Evolutionary conservation across 2,797 vertebrate genomes (phyloP).

Genomic region (Lutjanus argentimaculatus): DNA sequence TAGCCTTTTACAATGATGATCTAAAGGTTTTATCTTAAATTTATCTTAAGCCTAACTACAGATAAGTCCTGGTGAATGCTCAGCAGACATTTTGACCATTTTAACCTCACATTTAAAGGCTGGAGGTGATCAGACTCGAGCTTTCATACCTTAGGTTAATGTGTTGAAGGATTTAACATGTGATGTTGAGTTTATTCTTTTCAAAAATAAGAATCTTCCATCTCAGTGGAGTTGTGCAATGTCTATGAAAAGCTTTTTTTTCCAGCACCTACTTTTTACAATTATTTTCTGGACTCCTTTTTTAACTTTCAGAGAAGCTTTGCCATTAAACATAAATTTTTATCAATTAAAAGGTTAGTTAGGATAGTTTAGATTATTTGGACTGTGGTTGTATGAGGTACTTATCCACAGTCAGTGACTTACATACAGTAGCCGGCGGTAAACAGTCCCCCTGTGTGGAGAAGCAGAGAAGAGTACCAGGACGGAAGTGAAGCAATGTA

Average conservation of each 20-base stretch:
- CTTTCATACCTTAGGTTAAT: not conserved
- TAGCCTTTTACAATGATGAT: not conserved
- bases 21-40: not conserved
- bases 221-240: not conserved
- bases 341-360: not conserved
- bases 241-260: not conserved
- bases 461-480: no score
- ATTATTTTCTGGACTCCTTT: not conserved
- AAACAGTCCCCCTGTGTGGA: no score
- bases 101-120: not conserved
- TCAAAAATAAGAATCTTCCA: not conserved
- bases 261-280: not conserved
- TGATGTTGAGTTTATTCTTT: not conserved
- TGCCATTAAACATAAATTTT: not conserved
- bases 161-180: not conserved
- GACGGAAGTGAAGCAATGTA: no score
- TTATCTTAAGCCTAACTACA: no score
- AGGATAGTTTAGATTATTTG: no score
- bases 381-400: no score
- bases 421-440: no score
- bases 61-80: not conserved
- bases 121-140: not conserved
- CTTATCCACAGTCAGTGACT: no score
- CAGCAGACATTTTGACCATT: constrained; percentile 3
- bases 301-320: no score